Evolutionary conservation across 2,888 invertebrate species (phyloP).

Genomic region (Apamea crenata): DNA sequence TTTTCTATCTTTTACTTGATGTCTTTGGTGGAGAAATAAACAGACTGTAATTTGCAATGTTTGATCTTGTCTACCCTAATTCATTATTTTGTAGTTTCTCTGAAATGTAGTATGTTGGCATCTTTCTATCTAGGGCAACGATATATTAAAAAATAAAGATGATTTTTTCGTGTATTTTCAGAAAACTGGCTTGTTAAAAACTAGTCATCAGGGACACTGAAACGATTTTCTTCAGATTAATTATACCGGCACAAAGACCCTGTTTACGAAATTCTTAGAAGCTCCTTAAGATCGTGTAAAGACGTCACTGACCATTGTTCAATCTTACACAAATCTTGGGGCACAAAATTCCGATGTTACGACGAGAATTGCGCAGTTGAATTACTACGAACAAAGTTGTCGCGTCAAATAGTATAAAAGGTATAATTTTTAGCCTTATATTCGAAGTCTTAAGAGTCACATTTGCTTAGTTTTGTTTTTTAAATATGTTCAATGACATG

Average conservation of each 20-base stretch:
- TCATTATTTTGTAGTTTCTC: slow-evolving; percentile 35
- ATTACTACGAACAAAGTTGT: slow-evolving; percentile 44
- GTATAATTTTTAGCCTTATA: slow-evolving; percentile 45
- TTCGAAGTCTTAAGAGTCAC: slow-evolving; percentile 17
- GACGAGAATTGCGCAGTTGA: slow-evolving; percentile 70
- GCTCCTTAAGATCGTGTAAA: slow-evolving; percentile 38
- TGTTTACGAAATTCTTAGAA: slow-evolving; percentile 50
- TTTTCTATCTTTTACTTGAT: slow-evolving; percentile 17
- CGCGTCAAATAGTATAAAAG: slow-evolving; percentile 15
- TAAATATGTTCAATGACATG: slow-evolving; percentile 72
- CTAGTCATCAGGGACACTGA: slow-evolving; percentile 4
- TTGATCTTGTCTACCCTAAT: slow-evolving; percentile 34
- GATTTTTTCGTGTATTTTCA: slow-evolving; percentile 10
- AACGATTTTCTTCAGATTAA: slow-evolving; percentile 26
- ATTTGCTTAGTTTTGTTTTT: slow-evolving; percentile 44
- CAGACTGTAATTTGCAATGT: slow-evolving; percentile 32
- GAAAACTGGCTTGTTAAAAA: slow-evolving; percentile 28
- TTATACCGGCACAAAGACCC: slow-evolving; percentile 49
- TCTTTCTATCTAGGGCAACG: slow-evolving; percentile 46
- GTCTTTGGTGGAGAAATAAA: slow-evolving; percentile 54
- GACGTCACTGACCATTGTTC: slow-evolving; percentile 61
- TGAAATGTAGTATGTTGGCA: slow-evolving; percentile 13
- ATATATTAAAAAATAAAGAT: slow-evolving; percentile 52
- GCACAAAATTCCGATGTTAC: slow-evolving; percentile 63
- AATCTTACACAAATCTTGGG: slow-evolving; percentile 54